Conservation (phyloP, 2,888 invertebrate genomes). For the Hymenopus coronatus region DNA sequence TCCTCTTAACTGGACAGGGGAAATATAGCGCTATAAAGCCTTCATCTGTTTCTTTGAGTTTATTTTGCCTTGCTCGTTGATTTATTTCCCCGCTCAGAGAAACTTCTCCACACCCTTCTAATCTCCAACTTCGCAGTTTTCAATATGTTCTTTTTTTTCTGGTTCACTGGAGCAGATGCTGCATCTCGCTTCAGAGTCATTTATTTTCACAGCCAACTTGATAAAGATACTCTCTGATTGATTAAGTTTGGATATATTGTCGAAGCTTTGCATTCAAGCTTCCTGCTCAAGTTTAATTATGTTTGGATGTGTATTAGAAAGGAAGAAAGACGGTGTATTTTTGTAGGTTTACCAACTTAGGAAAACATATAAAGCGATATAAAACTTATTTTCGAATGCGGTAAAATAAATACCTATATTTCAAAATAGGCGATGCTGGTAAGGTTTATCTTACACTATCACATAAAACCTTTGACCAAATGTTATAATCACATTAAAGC, state of each 20-base stretch:
- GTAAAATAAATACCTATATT: too few relatives aligned
- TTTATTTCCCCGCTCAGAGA: neutral
- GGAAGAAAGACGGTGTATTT: too few relatives aligned
- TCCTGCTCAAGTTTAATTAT: neutral
- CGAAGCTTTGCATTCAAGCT: neutral
- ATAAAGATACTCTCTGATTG: neutral
- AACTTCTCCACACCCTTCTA: neutral
- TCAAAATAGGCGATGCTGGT: too few relatives aligned
- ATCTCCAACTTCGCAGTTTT: neutral
- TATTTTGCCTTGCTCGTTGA: neutral
- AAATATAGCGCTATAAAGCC: neutral
- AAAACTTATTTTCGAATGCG: too few relatives aligned
- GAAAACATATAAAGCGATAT: too few relatives aligned
- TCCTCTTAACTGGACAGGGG: neutral
- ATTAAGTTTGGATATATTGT: neutral
- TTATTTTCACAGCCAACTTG: neutral
- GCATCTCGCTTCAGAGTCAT: neutral
- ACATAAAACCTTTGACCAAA: too few relatives aligned
- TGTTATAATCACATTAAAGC: too few relatives aligned
- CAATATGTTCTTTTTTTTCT: neutral
- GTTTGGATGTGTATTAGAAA: neutral
- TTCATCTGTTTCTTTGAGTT: neutral
- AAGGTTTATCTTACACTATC: too few relatives aligned
- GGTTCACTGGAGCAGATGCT: neutral
- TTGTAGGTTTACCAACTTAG: too few relatives aligned